Conservation (phyloP, 2,113 vertebrate species). For the Scortum barcoo region DNA sequence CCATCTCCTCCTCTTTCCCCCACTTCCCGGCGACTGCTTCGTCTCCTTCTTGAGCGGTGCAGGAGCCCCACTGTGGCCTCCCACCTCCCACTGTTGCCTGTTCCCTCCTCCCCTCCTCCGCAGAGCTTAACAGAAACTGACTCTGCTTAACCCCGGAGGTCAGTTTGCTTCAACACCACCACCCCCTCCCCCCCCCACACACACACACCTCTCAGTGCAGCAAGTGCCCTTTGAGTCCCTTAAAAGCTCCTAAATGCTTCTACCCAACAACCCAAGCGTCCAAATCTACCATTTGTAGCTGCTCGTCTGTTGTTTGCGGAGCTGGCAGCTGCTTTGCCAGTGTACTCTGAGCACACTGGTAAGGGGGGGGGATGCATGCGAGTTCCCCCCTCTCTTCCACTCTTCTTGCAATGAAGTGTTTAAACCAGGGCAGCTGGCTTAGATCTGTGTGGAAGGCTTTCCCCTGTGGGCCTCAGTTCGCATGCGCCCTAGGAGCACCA, state of each 20-base stretch:
- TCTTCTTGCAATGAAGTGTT: slow-evolving; percentile 68
- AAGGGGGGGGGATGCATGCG: slow-evolving; percentile 41
- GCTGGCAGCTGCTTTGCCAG: slow-evolving; percentile 38
- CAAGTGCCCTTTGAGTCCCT: slow-evolving; percentile 60
- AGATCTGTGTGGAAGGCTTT: slow-evolving; percentile 78
- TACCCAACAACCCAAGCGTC: neutral
- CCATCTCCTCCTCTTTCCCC: slow-evolving; percentile 82
- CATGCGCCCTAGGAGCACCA: slow-evolving; percentile 76
- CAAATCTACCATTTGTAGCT: slow-evolving; percentile 16
- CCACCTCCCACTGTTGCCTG: slow-evolving; percentile 64
- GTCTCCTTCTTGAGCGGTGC: slow-evolving; percentile 56
- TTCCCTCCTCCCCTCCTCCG: slow-evolving; percentile 71
- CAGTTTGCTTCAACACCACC: slow-evolving; percentile 56
- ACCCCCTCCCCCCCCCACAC: no score
- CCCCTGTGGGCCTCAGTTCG: slow-evolving; percentile 80
- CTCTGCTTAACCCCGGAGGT: slow-evolving; percentile 75
- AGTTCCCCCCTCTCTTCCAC: slow-evolving; percentile 44
- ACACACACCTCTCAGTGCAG: slow-evolving; percentile 49
- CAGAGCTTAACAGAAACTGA: slow-evolving; percentile 54
- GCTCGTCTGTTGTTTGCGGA: slow-evolving; percentile 33
- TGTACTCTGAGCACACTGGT: slow-evolving; percentile 37
- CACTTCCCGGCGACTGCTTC: slow-evolving; percentile 53
- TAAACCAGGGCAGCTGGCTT: slow-evolving; percentile 81
- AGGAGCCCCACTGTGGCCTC: slow-evolving; percentile 73
- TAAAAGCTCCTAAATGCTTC: slow-evolving; percentile 17